Conservation (phyloP, 2,888 invertebrate genomes). For the Agrochola lychnidis region DNA sequence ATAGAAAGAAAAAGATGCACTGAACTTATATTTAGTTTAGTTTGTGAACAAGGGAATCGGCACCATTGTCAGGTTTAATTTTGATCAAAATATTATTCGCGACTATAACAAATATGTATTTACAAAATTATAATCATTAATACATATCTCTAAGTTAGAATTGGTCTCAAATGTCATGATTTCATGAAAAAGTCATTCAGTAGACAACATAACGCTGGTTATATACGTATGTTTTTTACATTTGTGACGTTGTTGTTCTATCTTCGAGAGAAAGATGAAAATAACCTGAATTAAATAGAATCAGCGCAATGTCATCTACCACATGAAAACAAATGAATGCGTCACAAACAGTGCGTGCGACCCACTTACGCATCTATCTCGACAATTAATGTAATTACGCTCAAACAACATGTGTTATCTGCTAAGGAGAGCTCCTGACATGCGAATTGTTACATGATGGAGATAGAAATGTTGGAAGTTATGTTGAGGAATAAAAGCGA, state of each 20-base stretch:
- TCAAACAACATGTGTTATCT: slow-evolving; percentile 49
- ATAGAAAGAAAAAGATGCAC: too few species aligned
- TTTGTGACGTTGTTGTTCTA: not conserved
- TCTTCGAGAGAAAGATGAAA: not conserved
- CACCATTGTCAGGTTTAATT: too few species aligned
- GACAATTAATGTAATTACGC: slow-evolving; percentile 48
- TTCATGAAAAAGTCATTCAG: too few species aligned
- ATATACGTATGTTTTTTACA: too few species aligned
- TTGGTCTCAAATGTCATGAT: too few species aligned
- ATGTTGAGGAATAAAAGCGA: not conserved
- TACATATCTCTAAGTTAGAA: too few species aligned
- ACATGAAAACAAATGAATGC: slow-evolving; percentile 13
- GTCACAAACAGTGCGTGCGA: slow-evolving; percentile 35
- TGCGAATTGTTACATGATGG: not conserved
- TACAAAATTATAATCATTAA: too few species aligned
- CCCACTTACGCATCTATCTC: slow-evolving; percentile 48
- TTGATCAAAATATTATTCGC: too few species aligned
- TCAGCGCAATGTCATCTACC: slow-evolving; percentile 21
- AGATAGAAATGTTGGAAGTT: not conserved
- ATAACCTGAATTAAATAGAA: not conserved
- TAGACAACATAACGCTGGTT: too few species aligned
- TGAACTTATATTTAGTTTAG: too few species aligned
- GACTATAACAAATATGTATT: too few species aligned
- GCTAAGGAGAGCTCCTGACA: slow-evolving; percentile 19
- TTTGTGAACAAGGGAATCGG: too few species aligned